phyloP scores from a whole-genome alignment of 2,113 vertebrate species.

The Corythoichthys intestinalis region DNA sequence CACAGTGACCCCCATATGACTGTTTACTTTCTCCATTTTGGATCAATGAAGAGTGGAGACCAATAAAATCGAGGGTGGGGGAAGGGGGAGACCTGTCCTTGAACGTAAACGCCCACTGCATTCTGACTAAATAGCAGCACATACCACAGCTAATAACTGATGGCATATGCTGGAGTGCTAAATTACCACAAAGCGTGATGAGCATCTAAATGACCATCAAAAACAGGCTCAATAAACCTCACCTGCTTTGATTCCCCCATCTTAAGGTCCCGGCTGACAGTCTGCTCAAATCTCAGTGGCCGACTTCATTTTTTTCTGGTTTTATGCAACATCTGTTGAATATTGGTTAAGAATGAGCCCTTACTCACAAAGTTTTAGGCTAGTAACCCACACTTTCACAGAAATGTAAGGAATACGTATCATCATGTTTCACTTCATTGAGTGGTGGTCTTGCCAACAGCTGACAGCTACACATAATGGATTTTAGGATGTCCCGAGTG shows the following conservation, averaged over 20 bases:
- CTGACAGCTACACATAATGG: slow-evolving; percentile 10
- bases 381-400: slow-evolving; percentile 9
- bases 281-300: slow-evolving; percentile 1
- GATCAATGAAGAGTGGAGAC: slow-evolving; percentile 20
- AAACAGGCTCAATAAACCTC: slow-evolving; percentile 7
- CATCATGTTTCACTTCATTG: neutral
- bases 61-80: neutral
- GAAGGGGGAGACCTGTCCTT: slow-evolving; percentile 31
- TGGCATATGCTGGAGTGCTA: slow-evolving; percentile 23
- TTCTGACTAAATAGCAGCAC: slow-evolving; percentile 25
- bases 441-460: neutral
- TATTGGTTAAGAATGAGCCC: slow-evolving; percentile 22
- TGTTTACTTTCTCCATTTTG: slow-evolving; percentile 15
- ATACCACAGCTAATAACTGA: slow-evolving; percentile 30
- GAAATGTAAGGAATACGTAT: slow-evolving; percentile 17
- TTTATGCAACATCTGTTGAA: slow-evolving; percentile 3
- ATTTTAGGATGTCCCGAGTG: slow-evolving; percentile 7
- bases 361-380: slow-evolving; percentile 5
- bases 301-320: neutral
- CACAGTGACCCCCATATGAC: neutral
- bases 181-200: slow-evolving; percentile 21
- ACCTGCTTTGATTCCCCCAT: neutral
- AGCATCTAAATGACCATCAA: slow-evolving; percentile 33
- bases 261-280: neutral
- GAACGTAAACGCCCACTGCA: slow-evolving; percentile 35